phyloP scores from a whole-genome alignment of 2,113 vertebrate genomes.

The Microtus oregoni region DNA sequence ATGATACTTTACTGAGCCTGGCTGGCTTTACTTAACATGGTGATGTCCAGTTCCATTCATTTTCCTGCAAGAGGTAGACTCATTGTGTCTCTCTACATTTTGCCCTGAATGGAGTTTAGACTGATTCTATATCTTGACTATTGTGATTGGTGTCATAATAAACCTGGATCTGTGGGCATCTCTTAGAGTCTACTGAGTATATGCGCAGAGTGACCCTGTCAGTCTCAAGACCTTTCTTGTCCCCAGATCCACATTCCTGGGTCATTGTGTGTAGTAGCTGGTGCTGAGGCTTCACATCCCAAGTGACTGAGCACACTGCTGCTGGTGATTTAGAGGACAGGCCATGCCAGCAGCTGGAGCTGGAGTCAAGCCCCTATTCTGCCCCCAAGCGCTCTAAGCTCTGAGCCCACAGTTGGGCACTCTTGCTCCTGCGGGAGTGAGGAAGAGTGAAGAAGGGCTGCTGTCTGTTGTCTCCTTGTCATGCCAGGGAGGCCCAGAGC shows the following conservation, averaged over 20 bases:
- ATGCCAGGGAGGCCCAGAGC: background rate
- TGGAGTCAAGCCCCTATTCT: background rate
- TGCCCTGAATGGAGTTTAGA: background rate
- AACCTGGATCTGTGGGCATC: background rate
- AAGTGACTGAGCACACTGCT: background rate
- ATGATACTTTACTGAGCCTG: background rate
- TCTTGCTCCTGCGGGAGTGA: background rate
- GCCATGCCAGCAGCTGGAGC: accelerated
- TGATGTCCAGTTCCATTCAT: background rate
- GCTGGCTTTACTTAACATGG: background rate
- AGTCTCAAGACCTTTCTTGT: background rate
- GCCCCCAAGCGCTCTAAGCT: background rate
- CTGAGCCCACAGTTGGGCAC: accelerated
- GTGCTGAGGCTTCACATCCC: background rate
- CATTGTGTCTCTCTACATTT: background rate
- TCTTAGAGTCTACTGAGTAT: background rate
- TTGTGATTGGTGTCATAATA: background rate
- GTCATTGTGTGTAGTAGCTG: background rate
- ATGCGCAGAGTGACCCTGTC: background rate
- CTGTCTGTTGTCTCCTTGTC: background rate
- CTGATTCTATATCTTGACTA: too few relatives aligned
- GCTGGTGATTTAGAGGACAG: background rate
- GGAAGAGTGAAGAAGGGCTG: background rate
- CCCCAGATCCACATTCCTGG: background rate
- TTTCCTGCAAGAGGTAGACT: background rate